Evolutionary conservation across 2,888 invertebrate species (phyloP).

Genomic region (Prenolepis imparis): DNA sequence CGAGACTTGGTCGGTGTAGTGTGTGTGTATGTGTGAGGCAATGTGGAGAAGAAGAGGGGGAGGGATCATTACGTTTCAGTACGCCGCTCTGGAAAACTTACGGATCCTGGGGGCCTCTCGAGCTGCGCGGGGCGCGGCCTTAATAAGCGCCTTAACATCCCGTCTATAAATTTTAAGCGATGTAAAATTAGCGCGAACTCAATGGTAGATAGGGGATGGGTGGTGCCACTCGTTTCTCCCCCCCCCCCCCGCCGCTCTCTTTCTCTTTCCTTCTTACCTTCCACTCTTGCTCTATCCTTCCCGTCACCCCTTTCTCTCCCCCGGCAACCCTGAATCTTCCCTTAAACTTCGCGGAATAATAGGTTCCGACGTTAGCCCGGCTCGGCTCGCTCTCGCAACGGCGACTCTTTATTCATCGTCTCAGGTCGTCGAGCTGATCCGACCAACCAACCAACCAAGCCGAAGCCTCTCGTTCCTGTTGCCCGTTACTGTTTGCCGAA

Average conservation of each 20-base stretch:
- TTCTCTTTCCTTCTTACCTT: background rate
- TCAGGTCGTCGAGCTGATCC: slow-evolving; percentile 56
- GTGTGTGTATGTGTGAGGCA: background rate
- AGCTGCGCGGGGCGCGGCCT: slow-evolving; percentile 65
- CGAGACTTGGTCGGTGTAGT: slow-evolving; percentile 42
- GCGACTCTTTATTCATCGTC: slow-evolving; percentile 62
- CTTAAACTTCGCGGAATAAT: slow-evolving; percentile 66
- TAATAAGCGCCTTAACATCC: slow-evolving; percentile 83
- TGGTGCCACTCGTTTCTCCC: slow-evolving; percentile 43
- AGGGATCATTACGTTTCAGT: slow-evolving; percentile 73
- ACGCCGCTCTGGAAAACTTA: slow-evolving; percentile 71
- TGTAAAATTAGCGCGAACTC: slow-evolving; percentile 80
- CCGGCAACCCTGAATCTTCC: slow-evolving; percentile 43
- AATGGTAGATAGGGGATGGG: slow-evolving; percentile 74
- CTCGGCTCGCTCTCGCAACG: slow-evolving; percentile 25
- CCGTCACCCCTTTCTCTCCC: background rate
- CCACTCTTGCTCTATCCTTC: background rate
- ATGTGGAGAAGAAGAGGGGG: slow-evolving; percentile 11
- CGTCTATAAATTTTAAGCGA: slow-evolving; percentile 81
- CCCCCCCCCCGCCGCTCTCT: background rate
- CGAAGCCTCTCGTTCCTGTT: slow-evolving; percentile 33
- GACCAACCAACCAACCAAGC: slow-evolving; percentile 15
- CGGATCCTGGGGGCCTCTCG: slow-evolving; percentile 70
- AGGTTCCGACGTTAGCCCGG: slow-evolving; percentile 61
- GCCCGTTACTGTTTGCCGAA: slow-evolving; percentile 60